Percentiles rank a stretch among this genome's conserved stretches.
These are phyloP conservation scores for Emydoidea blandingii DNA, from an alignment of 2,797 vertebrate species.

Conservation along the genomic window DNA sequence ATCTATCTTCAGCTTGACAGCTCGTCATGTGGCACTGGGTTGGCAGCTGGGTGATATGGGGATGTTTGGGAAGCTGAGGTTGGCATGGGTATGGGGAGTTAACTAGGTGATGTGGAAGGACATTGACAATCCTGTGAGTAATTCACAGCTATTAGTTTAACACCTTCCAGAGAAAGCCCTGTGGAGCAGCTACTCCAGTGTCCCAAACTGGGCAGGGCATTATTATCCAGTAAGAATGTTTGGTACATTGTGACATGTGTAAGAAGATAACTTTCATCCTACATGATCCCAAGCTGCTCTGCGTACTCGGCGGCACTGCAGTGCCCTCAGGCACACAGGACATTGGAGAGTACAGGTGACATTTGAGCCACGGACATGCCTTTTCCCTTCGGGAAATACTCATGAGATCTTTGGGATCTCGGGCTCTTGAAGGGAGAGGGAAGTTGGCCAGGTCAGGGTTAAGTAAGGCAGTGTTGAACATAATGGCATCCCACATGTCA, in stretches of 20 bases:
- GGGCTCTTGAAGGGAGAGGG: not conserved
- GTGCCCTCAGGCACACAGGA: not conserved
- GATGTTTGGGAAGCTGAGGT: not conserved
- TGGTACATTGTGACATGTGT: not conserved
- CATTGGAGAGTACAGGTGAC: not conserved
- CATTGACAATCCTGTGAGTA: not conserved
- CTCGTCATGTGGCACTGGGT: not conserved
- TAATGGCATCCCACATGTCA: not conserved
- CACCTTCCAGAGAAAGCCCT: not conserved
- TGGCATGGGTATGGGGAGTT: not conserved
- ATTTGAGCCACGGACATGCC: not conserved
- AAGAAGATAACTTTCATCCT: not conserved
- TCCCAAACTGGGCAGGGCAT: rapidly evolving
- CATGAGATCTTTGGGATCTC: not conserved
- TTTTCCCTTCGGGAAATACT: not conserved
- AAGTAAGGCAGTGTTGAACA: not conserved
- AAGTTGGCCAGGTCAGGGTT: not conserved
- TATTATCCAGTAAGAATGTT: not conserved
- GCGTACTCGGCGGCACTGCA: rapidly evolving
- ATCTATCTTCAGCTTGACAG: not conserved
- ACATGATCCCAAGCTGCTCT: not conserved
- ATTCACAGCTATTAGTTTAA: not conserved
- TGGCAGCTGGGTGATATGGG: not conserved
- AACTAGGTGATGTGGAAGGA: rapidly evolving
- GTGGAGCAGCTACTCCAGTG: not conserved